Percentiles rank a stretch among this genome's conserved stretches.
Conservation (phyloP, 2,113 vertebrate species). For the Bungarus multicinctus region DNA sequence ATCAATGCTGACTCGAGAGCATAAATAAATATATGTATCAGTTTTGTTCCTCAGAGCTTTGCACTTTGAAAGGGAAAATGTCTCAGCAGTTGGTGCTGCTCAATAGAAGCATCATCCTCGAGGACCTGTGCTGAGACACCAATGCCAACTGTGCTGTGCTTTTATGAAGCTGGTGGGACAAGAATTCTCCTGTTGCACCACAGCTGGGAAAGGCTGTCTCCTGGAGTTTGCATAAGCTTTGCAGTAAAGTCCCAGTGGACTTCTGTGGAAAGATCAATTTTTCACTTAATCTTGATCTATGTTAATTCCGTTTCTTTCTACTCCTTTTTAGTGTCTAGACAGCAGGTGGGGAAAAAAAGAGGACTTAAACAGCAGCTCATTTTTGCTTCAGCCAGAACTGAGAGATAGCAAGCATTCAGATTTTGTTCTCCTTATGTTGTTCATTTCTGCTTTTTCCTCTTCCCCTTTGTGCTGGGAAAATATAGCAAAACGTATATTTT, state of each 20-base stretch:
- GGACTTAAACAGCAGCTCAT: neutral
- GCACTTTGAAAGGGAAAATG: neutral
- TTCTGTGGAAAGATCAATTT: neutral
- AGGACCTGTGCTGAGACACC: neutral
- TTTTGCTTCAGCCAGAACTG: neutral
- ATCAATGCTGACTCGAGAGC: neutral
- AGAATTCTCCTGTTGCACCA: neutral
- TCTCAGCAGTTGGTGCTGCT: neutral
- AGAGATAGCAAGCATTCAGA: neutral
- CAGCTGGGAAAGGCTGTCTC: neutral
- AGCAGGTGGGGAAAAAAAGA: neutral
- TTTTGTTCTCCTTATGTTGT: neutral
- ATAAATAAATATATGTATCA: neutral
- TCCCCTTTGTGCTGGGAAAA: neutral
- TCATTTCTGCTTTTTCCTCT: neutral
- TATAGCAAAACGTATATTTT: neutral
- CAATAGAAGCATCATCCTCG: neutral
- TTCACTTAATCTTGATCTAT: neutral
- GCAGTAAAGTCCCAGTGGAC: neutral
- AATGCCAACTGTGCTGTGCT: neutral
- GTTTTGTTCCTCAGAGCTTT: neutral
- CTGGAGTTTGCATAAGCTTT: neutral
- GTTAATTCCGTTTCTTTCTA: neutral
- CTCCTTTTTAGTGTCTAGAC: neutral
- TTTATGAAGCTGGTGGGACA: neutral